phyloP scores from a whole-genome alignment of 2,797 vertebrate species.

The Malurus splendens region DNA sequence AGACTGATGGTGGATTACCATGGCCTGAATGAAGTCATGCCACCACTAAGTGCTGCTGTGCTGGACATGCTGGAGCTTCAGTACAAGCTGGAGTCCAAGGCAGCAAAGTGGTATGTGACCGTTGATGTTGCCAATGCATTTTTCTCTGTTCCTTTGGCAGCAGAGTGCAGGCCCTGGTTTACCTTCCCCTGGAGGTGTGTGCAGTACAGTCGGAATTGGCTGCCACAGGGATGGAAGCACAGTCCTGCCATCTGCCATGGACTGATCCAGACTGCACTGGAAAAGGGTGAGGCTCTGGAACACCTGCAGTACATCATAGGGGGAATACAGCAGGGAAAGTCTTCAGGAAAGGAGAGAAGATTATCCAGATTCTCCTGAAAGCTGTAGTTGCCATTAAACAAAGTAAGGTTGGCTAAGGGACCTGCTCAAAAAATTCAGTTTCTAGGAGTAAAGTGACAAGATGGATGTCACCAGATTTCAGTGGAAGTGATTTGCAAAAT shows the following conservation, averaged over 20 bases:
- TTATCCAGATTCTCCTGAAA: neutral
- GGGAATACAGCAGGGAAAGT: accelerated
- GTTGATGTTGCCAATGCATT: neutral
- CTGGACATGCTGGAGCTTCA: neutral
- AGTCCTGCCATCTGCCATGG: neutral
- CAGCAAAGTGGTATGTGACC: neutral
- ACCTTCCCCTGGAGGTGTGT: accelerated
- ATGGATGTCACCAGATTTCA: neutral
- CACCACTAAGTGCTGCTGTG: neutral
- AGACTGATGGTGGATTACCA: neutral
- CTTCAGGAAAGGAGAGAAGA: neutral
- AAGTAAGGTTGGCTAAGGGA: neutral
- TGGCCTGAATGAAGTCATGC: neutral
- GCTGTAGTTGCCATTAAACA: neutral
- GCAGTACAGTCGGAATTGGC: no score
- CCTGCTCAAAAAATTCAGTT: neutral
- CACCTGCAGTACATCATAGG: neutral
- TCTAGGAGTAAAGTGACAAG: neutral
- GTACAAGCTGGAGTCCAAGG: neutral
- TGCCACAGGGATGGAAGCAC: neutral
- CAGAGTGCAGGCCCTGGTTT: neutral
- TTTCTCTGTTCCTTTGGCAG: neutral
- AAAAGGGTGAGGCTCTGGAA: neutral
- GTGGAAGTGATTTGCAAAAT: neutral
- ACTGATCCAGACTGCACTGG: neutral